Evolutionary conservation across 2,888 invertebrate genomes (phyloP), one percentile per base, ranked within the genome.

Genomic region (Ormyrus rosae): DNA sequence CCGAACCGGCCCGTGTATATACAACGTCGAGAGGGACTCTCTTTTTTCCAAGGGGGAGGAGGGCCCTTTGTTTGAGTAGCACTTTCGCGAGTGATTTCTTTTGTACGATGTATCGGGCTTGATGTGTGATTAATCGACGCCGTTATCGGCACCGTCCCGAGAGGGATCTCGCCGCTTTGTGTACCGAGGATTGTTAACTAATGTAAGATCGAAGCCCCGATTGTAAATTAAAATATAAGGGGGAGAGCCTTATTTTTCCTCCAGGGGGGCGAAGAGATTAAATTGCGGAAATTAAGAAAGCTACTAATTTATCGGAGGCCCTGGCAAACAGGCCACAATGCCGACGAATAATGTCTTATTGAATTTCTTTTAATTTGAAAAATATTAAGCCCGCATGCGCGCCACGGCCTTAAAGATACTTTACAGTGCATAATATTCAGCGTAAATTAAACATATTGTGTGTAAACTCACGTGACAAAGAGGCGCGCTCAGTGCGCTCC

Each of bases 101-200:
- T 75, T 71, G 78, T 75, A 64, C 73, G 77, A 65, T 81, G 73
- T 50, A 8, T 8, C 6, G 48, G n/a, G n/a, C 67, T 34, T 34
- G 76, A 73, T 78, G 74, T 34, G 34, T 71, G 81, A 81, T 81
- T 81, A 72, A 78, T 81, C 81, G 75, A 51, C 56, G 72, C 34
- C 53, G 53, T 72, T 71, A 50, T 71, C 45, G n/a, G 34, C 63
- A 50, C n/a, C 34, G 61, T 69, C 61, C 50, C 46, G 71, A 48
- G 55, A 46, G n/a, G 63, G 63, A 61, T 63, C 61, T 34, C 34
- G 34, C 34, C 34, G 34, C 34, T 34, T 34, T 34, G 34, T 63
- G 13, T 13, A 74, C 58, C 56, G 45, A 48, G 55, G 64, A 64
- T 46, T 58, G 34, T 11, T 34, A 8, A 53, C 61, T 51, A 63